Base-by-base conservation (phyloP, 2,888 invertebrate genomes). In the Panorpa germanica region DNA sequence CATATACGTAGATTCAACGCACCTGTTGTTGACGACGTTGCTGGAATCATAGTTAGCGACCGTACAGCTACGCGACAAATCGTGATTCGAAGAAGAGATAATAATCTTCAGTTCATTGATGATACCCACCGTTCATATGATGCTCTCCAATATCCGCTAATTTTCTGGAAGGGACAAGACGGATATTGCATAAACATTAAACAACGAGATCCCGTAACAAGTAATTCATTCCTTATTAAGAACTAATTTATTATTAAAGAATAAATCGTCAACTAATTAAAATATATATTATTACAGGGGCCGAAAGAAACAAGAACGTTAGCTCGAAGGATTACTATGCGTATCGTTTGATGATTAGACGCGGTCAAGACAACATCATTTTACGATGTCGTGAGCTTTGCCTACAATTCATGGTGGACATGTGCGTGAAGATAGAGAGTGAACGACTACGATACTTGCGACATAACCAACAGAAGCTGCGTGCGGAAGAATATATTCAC, bases 1-100 rank as follows among this genome's bases (percentile, higher is more conserved):
- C 46, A 46, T 31, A 22, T 41, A 5, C 38, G 46, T 40, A 44
- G 46, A 45, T 50, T 44, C 39, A 47, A 50, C 39, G 46, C 45
- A 34, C 47, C 47, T 34, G 40, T 40, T 37, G 38, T 38, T 39
- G 40, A 41, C 23, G 42, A 43, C 40, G 41, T 43, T 41, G 45
- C 40, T 38, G 38, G 32, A 35, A 38, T 44, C 37, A 41, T 45
- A 38, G 43, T 43, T 40, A 41, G 40, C 37, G 38, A 43, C 18
- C 37, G 34, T 20, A 31, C 34, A 34, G 36, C 16, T 18, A 28
- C 35, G 15, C 36, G 39, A 35, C 32, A 43, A 36, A 40, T 41
- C 20, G 36, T 41, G 35, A 38, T 43, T 37, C 35, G 28, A 15
- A 36, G 39, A 29, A 36, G 39, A 37, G 38, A 40, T 34, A 41